Base-by-base conservation (phyloP, 1,140 invertebrate species). In the Hyles vespertilio region DNA sequence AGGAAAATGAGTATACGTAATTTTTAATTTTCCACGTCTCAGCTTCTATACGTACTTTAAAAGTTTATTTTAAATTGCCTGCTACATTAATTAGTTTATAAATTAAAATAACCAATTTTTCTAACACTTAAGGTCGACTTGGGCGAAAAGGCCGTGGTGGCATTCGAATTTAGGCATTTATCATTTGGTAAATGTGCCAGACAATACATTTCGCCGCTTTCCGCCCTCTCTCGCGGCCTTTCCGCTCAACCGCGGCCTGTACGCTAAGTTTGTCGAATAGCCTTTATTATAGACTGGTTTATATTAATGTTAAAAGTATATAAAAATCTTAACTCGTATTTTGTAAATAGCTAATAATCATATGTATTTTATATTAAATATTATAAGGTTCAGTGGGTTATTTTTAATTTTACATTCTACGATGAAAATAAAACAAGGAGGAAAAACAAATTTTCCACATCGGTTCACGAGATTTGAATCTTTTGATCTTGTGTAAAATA, bases 201-300 rank as follows among this genome's bases (percentile, higher is more conserved):
- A 40, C 36, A 40, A 40, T 40, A 40, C 36, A 5, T 5, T 40
- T 40, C 36, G 36, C 36, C 8, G 36, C 36, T 40, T 40, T 40
- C 36, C 36, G 36, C 36, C 36, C 36, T 8, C 36, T 40, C 36
- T 40, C 36, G 36, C 36, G 36, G 36, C 36, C 36, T 40, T 40
- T 40, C 36, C 36, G 36, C 36, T 40, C 36, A 40, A 40, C 47
- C 10, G n/a, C 47, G n/a, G 40, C 52, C 52, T 43, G 36, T 82
- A 86, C 63, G 70, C 73, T 88, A 88, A 84, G 85, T 88, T 87
- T 79, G 81, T 88, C 79, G 74, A 75, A 84, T 86, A 88, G 85
- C 85, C 85, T 88, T 87, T 86, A 81, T 74, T 84, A 88, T 88
- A 88, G 85, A 88, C 85, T 88, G 85, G 83, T 80, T 82, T 87